A percentile compares a stretch with the other conserved stretches of the same genome.
Evolutionary conservation across 1,140 invertebrate species (phyloP).

Genomic region (Aphelenchoides avenae): DNA sequence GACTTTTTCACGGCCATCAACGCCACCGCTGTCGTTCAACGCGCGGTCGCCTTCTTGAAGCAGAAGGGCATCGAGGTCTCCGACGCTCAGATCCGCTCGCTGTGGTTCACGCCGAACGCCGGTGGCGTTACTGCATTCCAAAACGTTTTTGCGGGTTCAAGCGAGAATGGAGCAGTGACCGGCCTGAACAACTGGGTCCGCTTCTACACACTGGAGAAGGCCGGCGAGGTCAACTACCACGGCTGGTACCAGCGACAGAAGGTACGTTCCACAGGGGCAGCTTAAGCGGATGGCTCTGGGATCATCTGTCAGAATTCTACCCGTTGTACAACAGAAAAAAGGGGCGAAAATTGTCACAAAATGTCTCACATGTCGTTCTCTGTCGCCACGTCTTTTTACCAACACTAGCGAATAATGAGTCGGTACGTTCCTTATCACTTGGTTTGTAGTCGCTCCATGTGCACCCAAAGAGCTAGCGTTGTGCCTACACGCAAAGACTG

Average conservation of each 20-base stretch:
- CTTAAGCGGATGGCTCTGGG: too few species aligned
- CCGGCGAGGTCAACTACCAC: slow-evolving; percentile 4
- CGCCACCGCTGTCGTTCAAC: not conserved
- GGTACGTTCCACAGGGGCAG: too few species aligned
- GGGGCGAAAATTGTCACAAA: too few species aligned
- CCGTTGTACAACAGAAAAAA: too few species aligned
- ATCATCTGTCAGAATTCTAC: too few species aligned
- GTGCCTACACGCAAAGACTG: too few species aligned
- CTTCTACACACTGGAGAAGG: slow-evolving; percentile 8
- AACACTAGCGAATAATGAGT: too few species aligned
- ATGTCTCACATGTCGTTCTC: too few species aligned
- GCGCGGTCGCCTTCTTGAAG: not conserved
- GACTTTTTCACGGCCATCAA: not conserved
- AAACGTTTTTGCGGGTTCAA: slow-evolving; percentile 3
- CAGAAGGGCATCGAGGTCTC: not conserved
- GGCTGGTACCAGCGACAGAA: slow-evolving; percentile 11
- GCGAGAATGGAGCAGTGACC: not conserved
- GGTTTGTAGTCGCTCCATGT: too few species aligned
- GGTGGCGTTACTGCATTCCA: slow-evolving; percentile 2
- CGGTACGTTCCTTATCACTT: too few species aligned
- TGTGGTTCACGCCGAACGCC: slow-evolving; percentile 6
- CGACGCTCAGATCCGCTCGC: not conserved
- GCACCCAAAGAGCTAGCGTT: too few species aligned
- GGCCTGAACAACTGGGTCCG: slow-evolving; percentile 10
- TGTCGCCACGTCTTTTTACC: too few species aligned